phyloP scores from a whole-genome alignment of 2,888 invertebrate genomes.

The Nebria salina region DNA sequence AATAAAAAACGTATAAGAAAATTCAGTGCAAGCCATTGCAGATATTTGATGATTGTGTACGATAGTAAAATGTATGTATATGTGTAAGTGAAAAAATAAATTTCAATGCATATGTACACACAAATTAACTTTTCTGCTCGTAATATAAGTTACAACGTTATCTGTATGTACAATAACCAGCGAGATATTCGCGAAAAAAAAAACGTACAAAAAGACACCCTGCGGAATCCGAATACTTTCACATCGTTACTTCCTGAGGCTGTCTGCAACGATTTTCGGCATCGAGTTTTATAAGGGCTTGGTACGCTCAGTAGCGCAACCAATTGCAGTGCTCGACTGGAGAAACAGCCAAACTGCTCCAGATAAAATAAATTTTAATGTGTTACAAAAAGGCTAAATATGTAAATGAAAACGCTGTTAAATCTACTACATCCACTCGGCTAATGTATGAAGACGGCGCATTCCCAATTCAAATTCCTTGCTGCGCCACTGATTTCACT shows the following conservation, averaged over 20 bases:
- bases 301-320: background rate
- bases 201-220: background rate
- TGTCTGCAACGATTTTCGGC: background rate
- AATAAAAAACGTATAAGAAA: too few relatives aligned
- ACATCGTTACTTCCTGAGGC: background rate
- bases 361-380: slow-evolving; percentile 1
- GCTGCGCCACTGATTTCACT: background rate
- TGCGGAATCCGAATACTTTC: background rate
- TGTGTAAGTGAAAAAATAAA: background rate
- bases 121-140: background rate
- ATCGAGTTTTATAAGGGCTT: background rate
- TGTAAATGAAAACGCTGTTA: background rate
- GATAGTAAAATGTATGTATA: background rate
- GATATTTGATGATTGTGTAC: too few relatives aligned
- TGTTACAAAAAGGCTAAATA: background rate
- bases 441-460: background rate
- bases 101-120: background rate
- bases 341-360: background rate
- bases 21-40: too few relatives aligned
- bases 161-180: background rate
- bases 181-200: background rate
- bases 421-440: background rate
- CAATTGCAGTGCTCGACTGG: background rate
- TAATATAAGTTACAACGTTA: background rate
- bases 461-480: background rate